A percentile compares a stretch with the other conserved stretches of the same genome.
Conservation (phyloP, 2,113 vertebrate genomes). For the Solenodon paradoxus region DNA sequence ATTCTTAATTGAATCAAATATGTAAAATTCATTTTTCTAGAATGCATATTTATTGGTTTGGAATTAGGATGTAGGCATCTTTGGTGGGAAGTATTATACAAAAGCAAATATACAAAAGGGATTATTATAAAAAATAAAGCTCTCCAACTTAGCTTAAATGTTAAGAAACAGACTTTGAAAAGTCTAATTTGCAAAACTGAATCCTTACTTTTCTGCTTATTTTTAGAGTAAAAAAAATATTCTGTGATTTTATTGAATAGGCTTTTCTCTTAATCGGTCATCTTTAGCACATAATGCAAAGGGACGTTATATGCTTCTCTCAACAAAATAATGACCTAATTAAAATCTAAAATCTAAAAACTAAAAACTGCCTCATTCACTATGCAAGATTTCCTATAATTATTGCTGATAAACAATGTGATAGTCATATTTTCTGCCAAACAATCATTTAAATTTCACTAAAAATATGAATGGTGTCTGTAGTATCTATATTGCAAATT, state of each 20-base stretch:
- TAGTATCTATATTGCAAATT: neutral
- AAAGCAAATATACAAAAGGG: too few relatives aligned
- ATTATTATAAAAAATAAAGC: too few relatives aligned
- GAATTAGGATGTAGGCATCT: neutral
- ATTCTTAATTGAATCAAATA: neutral
- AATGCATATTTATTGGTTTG: neutral
- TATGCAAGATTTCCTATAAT: neutral
- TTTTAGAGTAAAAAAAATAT: neutral
- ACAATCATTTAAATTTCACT: neutral
- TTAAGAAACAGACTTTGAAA: neutral
- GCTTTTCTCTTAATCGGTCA: neutral
- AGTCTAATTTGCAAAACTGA: neutral
- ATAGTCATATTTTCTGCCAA: neutral
- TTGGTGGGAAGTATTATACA: neutral
- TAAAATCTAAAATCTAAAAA: neutral
- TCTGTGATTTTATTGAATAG: neutral
- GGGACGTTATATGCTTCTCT: neutral
- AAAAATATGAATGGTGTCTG: neutral
- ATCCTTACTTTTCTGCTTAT: neutral
- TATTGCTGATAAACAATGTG: neutral
- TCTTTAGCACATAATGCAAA: neutral
- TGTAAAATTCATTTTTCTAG: neutral
- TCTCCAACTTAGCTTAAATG: neutral
- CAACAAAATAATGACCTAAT: constrained; percentile 44
- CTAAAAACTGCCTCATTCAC: neutral